Percentiles rank a stretch among this genome's conserved stretches.
Evolutionary conservation across 1,140 invertebrate genomes (phyloP).

Genomic region (Scaptomyza hsui): DNA sequence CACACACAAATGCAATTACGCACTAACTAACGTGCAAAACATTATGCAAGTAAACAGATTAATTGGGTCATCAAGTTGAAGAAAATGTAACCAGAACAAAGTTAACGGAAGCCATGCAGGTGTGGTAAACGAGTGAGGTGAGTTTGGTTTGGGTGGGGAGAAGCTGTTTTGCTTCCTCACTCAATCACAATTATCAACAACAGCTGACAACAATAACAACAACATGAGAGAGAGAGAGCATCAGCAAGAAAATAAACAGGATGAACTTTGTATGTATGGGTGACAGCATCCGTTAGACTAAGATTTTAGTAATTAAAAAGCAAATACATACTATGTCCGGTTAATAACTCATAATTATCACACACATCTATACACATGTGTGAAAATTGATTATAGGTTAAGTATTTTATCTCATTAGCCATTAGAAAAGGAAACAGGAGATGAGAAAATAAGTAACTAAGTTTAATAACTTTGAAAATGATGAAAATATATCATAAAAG

Average conservation of each 20-base stretch:
- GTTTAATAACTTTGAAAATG: no score
- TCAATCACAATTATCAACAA: background rate
- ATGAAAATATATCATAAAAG: no score
- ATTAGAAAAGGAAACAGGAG: no score
- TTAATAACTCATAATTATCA: background rate
- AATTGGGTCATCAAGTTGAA: slow-evolving; percentile 60
- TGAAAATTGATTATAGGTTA: background rate
- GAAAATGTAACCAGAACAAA: slow-evolving; percentile 19
- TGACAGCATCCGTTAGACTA: slow-evolving; percentile 17
- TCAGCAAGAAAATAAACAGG: no score
- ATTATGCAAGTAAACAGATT: slow-evolving; percentile 81
- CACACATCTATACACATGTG: no score
- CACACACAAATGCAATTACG: slow-evolving; percentile 62
- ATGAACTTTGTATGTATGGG: no score
- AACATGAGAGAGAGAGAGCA: no score
- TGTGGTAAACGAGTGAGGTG: background rate
- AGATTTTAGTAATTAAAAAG: background rate
- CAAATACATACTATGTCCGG: background rate
- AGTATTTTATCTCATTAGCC: background rate
- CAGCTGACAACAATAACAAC: no score
- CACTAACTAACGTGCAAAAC: slow-evolving; percentile 73
- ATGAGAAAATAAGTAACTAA: no score
- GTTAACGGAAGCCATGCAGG: background rate
- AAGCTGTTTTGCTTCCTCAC: background rate
- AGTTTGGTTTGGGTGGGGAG: background rate